Percentiles rank a stretch among this genome's conserved stretches.
Evolutionary conservation across 1,140 invertebrate genomes (phyloP).

Genomic region (Stegodyphus mimosarum): DNA sequence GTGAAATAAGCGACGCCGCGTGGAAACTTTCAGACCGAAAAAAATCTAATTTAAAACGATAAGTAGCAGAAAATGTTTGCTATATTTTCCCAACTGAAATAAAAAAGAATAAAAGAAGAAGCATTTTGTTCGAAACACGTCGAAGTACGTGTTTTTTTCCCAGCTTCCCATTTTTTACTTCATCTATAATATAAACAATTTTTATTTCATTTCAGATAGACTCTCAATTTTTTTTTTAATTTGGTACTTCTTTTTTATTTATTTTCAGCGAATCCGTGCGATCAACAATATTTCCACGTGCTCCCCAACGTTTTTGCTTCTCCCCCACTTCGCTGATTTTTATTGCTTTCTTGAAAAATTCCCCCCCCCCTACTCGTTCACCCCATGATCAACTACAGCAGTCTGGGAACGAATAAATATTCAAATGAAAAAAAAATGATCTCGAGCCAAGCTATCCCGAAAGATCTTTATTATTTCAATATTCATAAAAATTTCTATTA

Average conservation of each 20-base stretch:
- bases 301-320: background rate
- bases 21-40: background rate
- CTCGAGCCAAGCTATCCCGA: too few species aligned
- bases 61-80: constrained; percentile 17
- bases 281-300: constrained; percentile 1
- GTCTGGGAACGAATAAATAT: too few species aligned
- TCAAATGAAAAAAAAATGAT: too few species aligned
- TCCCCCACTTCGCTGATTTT: too few species aligned
- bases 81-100: background rate
- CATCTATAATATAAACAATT: too few species aligned
- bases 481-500: constrained; percentile 6
- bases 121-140: background rate
- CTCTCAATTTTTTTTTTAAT: background rate
- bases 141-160: background rate
- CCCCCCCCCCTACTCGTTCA: too few species aligned
- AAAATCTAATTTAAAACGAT: constrained; percentile 34
- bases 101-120: too few species aligned
- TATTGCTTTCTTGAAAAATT: too few species aligned
- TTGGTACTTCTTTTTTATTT: background rate
- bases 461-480: constrained; percentile 11
- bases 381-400: too few species aligned
- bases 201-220: too few species aligned
- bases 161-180: background rate
- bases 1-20: background rate
- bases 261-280: constrained; percentile 2